Base-by-base conservation (phyloP, 2,888 invertebrate species). In the Leptopilina myrica region DNA sequence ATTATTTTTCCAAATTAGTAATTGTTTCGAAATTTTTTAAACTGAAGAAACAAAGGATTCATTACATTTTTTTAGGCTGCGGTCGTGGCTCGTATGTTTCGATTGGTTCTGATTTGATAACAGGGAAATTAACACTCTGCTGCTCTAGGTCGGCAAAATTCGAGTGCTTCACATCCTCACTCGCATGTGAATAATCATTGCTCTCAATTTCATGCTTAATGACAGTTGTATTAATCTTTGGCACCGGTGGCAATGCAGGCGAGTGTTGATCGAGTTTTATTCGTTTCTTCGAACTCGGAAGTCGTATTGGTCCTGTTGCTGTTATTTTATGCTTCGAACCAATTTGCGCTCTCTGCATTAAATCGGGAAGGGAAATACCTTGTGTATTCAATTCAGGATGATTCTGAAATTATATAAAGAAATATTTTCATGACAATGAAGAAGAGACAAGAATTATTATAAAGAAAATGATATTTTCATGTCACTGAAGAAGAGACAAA, bases 351-450 rank as follows among this genome's bases (percentile, higher is more conserved):
- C 95, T 90, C 78, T 90, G 92, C 86, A 93, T 94, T 87, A 95
- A 93, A 92, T 95, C 97, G 85, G 95, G 94, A 77, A 97, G 91
- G 9, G 95, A 95, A 84, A 97, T 95, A 75, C 95, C 96, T 85
- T 94, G 94, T 14, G 95, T 96, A 87, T 96, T 95, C 76, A 97
- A 93, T 90, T 97, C 96, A 20, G 96, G 95, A 89, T 96, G 95
- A 86, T 94, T 93, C 94, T 95, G 88, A 9, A 93, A 20, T 78
- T 64, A 49, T 65, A 65, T 46, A 65, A 15, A 26, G 62, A 78
- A 78, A 69, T 15, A 46, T 62, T 49, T 12, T 62, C 59, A 6
- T 43, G 7, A 7, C 1, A 6, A 0, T 43, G 7, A 43, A 43
- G 5, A 43, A 33, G 33, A 33, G 33, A 33, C 33, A 20, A 20